Evolutionary conservation across 2,113 vertebrate genomes (phyloP).

Genomic region (Podiceps cristatus): DNA sequence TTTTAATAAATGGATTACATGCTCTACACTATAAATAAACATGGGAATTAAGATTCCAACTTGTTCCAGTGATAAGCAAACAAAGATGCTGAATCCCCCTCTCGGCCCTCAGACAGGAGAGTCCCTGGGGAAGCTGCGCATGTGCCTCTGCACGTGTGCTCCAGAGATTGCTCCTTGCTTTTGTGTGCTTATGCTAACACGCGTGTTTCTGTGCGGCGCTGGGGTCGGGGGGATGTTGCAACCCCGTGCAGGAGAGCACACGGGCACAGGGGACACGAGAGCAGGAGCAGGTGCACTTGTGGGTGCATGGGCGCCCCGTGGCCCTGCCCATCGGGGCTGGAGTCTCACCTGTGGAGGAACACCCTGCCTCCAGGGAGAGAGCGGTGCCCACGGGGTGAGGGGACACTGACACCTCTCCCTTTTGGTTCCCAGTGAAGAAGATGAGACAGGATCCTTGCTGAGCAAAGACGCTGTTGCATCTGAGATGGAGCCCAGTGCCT

Average conservation of each 20-base stretch:
- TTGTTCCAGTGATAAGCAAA: conserved; percentile 66
- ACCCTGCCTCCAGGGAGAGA: background rate
- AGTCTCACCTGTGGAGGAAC: background rate
- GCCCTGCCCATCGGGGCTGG: rapidly evolving
- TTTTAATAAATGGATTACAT: conserved; percentile 70
- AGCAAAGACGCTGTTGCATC: conserved; percentile 46
- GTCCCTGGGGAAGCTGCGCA: background rate
- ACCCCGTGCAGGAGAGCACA: rapidly evolving
- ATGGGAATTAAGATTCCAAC: conserved; percentile 60
- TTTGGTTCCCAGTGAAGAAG: conserved; percentile 74
- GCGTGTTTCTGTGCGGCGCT: rapidly evolving
- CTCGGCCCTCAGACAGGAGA: conserved; percentile 10
- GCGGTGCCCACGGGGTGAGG: rapidly evolving
- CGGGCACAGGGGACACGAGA: background rate
- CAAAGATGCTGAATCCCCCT: conserved; percentile 23
- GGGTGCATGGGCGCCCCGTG: background rate
- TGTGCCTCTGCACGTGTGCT: background rate
- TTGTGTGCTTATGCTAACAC: rapidly evolving
- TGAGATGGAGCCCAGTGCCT: conserved; percentile 73
- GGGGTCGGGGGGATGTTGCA: rapidly evolving
- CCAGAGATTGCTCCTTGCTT: background rate
- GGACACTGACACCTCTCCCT: background rate
- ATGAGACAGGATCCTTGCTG: conserved; percentile 69
- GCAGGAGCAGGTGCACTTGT: background rate
- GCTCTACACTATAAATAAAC: conserved; percentile 67